Evolutionary conservation across 2,113 vertebrate species (phyloP), one percentile per base, ranked within the genome.

Genomic region (Polypterus senegalus): DNA sequence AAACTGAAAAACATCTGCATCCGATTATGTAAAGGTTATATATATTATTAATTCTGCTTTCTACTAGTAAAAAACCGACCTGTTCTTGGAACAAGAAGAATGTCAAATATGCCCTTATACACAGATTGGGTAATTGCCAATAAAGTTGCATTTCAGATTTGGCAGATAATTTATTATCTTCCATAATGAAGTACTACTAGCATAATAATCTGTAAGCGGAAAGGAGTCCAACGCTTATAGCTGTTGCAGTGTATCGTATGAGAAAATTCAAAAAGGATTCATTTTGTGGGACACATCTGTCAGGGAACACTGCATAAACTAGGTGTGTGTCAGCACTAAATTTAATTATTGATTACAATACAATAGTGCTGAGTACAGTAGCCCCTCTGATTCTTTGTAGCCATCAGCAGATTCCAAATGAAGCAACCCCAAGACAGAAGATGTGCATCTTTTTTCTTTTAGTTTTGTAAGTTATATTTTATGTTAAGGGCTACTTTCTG

Each of bases 261-360:
- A 86, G 86, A 82, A 81, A 84, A 88, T 88, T 86, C 83, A 79
- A 78, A 83, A 83, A 85, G 76, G 77, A 86, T 90, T 88, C 85
- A 89, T 88, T 87, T 87, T 79, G 74, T 74, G 78, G 84, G 83
- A 86, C 87, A 81, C 73, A 78, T 87, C 83, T 88, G 88, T 84
- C 81, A 80, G 78, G 81, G 73, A 73, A 68, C 76, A 76, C 84
- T 81, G 79, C 74, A 84, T 84, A 85, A 87, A 86, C 83, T 77
- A 84, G 81, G 86, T 84, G 80, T 84, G 76, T 88, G 88, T 91
- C 88, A 91, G 89, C 89, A 90, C 87, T 89, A 88, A 90, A 87
- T 84, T 81, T 84, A 90, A 90, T 86, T 89, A 92, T 93, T 84
- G 90, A 93, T 91, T 86, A 87, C 84, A 89, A 91, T 91, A 90